phyloP scores from a whole-genome alignment of 2,888 invertebrate genomes.

The Aquatica leii region DNA sequence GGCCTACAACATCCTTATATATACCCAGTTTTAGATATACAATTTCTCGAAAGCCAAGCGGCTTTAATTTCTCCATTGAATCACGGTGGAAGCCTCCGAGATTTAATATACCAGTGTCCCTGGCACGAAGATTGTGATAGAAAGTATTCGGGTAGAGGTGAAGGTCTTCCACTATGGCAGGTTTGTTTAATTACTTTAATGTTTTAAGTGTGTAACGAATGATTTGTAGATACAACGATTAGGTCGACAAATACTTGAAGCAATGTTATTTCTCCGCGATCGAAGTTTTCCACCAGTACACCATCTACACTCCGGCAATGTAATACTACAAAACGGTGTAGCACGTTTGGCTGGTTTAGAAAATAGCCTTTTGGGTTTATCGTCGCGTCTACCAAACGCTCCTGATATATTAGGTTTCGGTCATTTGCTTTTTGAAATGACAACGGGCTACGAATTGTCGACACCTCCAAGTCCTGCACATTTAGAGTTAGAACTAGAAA shows the following conservation, averaged over 20 bases:
- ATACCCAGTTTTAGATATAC: constrained; percentile 87
- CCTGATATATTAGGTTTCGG: constrained; percentile 80
- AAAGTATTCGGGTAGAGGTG: constrained; percentile 51
- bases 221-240: constrained; percentile 83
- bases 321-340: constrained; percentile 90
- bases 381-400: constrained; percentile 65
- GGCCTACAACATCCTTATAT: constrained; percentile 93
- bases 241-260: constrained; percentile 88
- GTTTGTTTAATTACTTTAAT: constrained; percentile 39
- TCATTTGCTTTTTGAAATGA: constrained; percentile 91
- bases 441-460: constrained; percentile 82
- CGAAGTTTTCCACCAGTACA: constrained; percentile 88
- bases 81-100: constrained; percentile 85
- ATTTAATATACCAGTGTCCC: constrained; percentile 77
- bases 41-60: constrained; percentile 74
- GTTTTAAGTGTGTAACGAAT: background rate
- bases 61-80: constrained; percentile 85
- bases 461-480: constrained; percentile 79
- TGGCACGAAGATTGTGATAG: constrained; percentile 66
- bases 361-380: constrained; percentile 81
- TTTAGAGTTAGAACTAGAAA: constrained; percentile 72
- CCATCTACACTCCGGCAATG: constrained; percentile 90
- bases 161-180: constrained; percentile 54
- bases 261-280: constrained; percentile 83
- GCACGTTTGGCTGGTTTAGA: constrained; percentile 89